phyloP scores from a whole-genome alignment of 2,113 vertebrate genomes.

The Zosterops lateralis region DNA sequence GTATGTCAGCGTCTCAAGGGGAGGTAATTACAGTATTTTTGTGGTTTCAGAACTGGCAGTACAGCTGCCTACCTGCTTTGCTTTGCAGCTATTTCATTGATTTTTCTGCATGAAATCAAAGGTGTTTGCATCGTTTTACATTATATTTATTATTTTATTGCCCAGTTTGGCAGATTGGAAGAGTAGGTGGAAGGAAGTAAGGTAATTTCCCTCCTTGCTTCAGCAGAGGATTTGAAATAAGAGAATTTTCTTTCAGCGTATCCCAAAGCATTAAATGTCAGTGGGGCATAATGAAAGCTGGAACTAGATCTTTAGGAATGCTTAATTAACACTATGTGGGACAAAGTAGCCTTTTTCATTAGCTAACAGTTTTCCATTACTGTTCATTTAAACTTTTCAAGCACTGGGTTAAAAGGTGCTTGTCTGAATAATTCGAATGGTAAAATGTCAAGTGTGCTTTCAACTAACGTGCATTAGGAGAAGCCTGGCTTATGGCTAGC shows the following conservation, averaged over 20 bases:
- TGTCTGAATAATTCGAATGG: neutral
- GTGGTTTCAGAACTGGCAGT: neutral
- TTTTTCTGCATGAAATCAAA: neutral
- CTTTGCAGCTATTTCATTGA: slow-evolving; percentile 7
- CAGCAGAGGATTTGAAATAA: neutral
- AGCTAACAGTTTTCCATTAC: neutral
- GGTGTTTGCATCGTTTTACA: neutral
- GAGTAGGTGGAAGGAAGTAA: neutral
- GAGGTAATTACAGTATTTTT: neutral
- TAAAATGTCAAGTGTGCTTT: neutral
- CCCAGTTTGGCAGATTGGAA: neutral
- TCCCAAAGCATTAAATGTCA: neutral
- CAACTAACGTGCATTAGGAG: neutral
- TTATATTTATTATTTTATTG: slow-evolving; percentile 17
- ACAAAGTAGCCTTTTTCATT: neutral
- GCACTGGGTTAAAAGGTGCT: neutral
- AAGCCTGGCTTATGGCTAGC: neutral
- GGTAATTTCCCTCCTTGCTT: neutral
- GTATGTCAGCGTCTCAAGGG: neutral
- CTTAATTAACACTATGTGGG: neutral
- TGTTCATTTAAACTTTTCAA: neutral
- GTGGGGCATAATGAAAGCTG: neutral
- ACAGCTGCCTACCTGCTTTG: neutral
- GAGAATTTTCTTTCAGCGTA: neutral
- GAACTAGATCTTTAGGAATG: slow-evolving; percentile 9